Conservation (phyloP, 2,888 invertebrate genomes). For the Cephus runcator region DNA sequence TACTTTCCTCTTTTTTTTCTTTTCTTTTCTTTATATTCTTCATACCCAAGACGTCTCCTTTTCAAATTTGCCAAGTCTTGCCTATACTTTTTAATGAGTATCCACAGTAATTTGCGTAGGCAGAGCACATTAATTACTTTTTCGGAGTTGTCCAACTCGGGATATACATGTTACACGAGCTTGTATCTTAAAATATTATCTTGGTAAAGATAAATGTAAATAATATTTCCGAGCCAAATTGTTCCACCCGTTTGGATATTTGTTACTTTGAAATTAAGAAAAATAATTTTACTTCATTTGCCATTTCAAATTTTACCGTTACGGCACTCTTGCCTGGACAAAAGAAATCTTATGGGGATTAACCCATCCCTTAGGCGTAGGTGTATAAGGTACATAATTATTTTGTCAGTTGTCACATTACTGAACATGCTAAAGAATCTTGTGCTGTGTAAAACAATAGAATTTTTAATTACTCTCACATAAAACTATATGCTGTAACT, state of each 20-base stretch:
- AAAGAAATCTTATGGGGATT: neutral
- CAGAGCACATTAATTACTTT: neutral
- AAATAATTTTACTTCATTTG: neutral
- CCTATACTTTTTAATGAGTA: conserved; percentile 24
- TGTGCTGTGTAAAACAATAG: neutral
- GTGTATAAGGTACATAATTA: neutral
- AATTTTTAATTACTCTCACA: neutral
- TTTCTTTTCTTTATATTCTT: neutral
- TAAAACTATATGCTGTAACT: neutral
- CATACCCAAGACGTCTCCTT: neutral
- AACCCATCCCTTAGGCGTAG: neutral
- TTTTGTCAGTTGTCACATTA: neutral
- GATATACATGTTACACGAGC: neutral
- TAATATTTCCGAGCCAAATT: neutral
- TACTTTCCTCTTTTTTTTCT: neutral
- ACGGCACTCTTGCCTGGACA: neutral
- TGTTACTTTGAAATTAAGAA: neutral
- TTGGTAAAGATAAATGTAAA: neutral
- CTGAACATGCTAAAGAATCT: neutral
- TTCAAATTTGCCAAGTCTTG: conserved; percentile 20
- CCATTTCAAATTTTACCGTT: neutral
- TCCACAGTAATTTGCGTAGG: conserved; percentile 1
- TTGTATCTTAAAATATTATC: neutral
- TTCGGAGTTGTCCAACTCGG: neutral
- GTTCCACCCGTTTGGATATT: neutral